phyloP scores from a whole-genome alignment of 2,113 vertebrate genomes.

The Eudyptes chrysolophus region DNA sequence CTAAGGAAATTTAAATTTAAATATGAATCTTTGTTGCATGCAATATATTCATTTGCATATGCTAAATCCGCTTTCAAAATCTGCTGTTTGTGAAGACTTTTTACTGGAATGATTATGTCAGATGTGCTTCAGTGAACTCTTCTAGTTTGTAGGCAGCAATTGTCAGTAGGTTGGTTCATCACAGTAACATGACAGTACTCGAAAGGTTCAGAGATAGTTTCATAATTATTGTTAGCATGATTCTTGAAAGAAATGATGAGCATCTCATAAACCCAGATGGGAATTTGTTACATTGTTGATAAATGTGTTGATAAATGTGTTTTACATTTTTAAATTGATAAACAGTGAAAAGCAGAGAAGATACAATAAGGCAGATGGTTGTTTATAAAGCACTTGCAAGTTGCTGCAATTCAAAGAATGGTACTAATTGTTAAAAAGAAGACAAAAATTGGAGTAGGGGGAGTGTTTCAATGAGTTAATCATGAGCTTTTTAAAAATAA shows the following conservation, averaged over 20 bases:
- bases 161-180: constrained; percentile 63
- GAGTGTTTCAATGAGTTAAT: constrained; percentile 67
- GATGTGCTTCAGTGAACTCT: constrained; percentile 71
- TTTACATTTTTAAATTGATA: constrained; percentile 89
- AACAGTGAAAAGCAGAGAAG: constrained; percentile 86
- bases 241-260: constrained; percentile 82
- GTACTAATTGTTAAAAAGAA: constrained; percentile 66
- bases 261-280: constrained; percentile 85
- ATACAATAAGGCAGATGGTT: constrained; percentile 87
- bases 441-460: constrained; percentile 57
- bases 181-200: constrained; percentile 60
- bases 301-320: constrained; percentile 77
- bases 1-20: constrained; percentile 51
- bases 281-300: constrained; percentile 90
- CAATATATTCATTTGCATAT: constrained; percentile 50
- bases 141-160: constrained; percentile 55
- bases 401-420: constrained; percentile 64
- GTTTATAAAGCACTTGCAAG: constrained; percentile 69
- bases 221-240: constrained; percentile 79
- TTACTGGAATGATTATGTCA: constrained; percentile 59
- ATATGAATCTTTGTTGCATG: constrained; percentile 40
- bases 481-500: constrained; percentile 67
- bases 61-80: constrained; percentile 56
- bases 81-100: constrained; percentile 65
- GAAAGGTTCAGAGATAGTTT: constrained; percentile 71